Evolutionary conservation across 2,797 vertebrate genomes (phyloP).

Genomic region (Ctenosaura bakeri): DNA sequence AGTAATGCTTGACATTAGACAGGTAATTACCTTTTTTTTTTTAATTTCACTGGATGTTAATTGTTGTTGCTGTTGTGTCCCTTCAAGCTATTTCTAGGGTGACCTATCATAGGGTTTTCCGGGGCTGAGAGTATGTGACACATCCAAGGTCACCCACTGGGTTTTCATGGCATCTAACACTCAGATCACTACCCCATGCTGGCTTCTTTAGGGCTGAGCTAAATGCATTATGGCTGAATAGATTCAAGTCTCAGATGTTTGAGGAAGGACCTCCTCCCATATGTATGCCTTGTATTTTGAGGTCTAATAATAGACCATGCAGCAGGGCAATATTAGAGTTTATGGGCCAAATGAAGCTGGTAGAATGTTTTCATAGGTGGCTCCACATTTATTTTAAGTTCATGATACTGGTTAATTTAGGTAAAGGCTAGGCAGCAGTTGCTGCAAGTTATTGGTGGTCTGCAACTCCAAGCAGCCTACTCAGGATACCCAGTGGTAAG

Average conservation of each 20-base stretch:
- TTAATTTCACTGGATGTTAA: not conserved
- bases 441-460: no score
- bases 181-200: no score
- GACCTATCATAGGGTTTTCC: no score
- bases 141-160: no score
- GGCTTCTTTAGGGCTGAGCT: not conserved
- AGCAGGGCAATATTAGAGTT: not conserved
- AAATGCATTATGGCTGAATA: slow-evolving; percentile 1
- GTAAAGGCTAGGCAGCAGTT: no score
- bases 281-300: not conserved
- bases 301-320: not conserved
- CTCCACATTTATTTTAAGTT: not conserved
- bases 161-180: no score
- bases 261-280: not conserved
- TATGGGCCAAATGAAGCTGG: not conserved
- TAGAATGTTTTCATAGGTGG: not conserved
- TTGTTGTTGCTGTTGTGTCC: not conserved
- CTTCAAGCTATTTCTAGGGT: no score
- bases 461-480: no score
- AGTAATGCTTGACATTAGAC: not conserved
- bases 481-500: no score
- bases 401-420: not conserved
- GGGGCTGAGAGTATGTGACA: no score
- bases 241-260: not conserved
- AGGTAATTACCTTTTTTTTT: not conserved